These are phyloP conservation scores for Mesorhabditis spiculigera DNA, from an alignment of 2,888 invertebrate species.

Conservation along the genomic window DNA sequence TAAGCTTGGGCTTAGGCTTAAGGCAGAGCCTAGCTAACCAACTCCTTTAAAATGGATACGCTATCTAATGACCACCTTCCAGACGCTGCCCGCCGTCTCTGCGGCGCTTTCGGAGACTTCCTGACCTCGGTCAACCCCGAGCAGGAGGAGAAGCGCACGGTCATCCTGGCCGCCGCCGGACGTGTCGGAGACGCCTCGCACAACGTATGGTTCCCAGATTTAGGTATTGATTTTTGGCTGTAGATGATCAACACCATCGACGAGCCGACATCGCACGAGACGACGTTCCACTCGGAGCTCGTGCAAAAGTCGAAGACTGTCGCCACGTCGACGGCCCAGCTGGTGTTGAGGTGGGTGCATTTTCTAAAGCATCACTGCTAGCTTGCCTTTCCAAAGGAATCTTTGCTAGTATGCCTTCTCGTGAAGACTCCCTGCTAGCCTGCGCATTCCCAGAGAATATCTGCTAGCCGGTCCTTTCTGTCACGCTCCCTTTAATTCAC, in stretches of 20 bases:
- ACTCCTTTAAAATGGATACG: background rate
- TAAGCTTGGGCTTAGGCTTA: too few species aligned
- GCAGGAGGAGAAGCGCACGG: slow-evolving; percentile 81
- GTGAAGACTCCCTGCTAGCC: too few species aligned
- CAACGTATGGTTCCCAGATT: slow-evolving; percentile 64
- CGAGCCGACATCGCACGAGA: slow-evolving; percentile 72
- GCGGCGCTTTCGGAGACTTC: slow-evolving; percentile 84
- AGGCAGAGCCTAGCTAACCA: too few species aligned
- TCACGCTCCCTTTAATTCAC: too few species aligned
- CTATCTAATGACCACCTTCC: slow-evolving; percentile 71
- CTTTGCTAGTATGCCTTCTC: too few species aligned
- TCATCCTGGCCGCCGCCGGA: slow-evolving; percentile 87
- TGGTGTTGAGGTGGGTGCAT: slow-evolving; percentile 70
- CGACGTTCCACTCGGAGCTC: slow-evolving; percentile 73
- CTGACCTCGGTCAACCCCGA: slow-evolving; percentile 92
- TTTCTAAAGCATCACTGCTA: background rate
- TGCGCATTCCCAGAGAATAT: too few species aligned
- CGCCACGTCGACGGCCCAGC: slow-evolving; percentile 91
- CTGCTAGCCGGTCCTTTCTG: too few species aligned
- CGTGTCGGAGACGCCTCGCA: slow-evolving; percentile 94
- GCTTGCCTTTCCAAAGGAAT: too few species aligned
- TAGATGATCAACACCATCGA: slow-evolving; percentile 77
- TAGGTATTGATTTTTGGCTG: background rate
- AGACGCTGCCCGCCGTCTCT: slow-evolving; percentile 85
- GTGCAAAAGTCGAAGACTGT: slow-evolving; percentile 91